Conservation (phyloP, 1,140 invertebrate species). For the Drosophila yakuba region DNA sequence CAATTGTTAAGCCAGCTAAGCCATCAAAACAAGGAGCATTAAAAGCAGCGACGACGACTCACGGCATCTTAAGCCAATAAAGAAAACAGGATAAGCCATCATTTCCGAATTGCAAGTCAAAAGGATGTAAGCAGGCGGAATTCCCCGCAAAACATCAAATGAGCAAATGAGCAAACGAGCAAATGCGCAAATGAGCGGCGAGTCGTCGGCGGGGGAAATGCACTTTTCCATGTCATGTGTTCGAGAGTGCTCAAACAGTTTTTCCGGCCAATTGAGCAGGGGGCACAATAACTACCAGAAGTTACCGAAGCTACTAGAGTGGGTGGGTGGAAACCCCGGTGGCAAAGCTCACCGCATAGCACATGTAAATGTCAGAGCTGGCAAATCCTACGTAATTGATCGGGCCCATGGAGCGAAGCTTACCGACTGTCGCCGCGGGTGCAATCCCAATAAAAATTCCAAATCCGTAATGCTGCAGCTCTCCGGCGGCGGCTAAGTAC, state of each 20-base stretch:
- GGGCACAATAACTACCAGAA: slow-evolving; percentile 29
- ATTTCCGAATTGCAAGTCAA: slow-evolving; percentile 83
- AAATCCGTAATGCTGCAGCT: slow-evolving; percentile 51
- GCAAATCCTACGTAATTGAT: slow-evolving; percentile 79
- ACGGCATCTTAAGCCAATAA: slow-evolving; percentile 75
- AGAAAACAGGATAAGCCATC: slow-evolving; percentile 81
- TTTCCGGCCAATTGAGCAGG: slow-evolving; percentile 75
- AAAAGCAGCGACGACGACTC: slow-evolving; percentile 35
- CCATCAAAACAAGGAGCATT: slow-evolving; percentile 65
- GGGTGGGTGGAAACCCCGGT: slow-evolving; percentile 38
- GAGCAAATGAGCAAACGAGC: slow-evolving; percentile 17
- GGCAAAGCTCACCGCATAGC: slow-evolving; percentile 66
- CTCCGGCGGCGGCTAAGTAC: slow-evolving; percentile 64
- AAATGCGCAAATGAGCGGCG: slow-evolving; percentile 2
- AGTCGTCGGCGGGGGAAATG: slow-evolving; percentile 24
- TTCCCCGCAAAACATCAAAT: slow-evolving; percentile 61
- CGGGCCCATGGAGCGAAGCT: slow-evolving; percentile 73
- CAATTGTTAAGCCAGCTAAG: slow-evolving; percentile 70
- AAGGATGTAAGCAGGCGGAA: slow-evolving; percentile 81
- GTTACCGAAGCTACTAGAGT: background rate
- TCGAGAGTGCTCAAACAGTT: slow-evolving; percentile 75
- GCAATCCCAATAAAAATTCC: slow-evolving; percentile 71
- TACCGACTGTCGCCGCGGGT: slow-evolving; percentile 78
- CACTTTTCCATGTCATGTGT: slow-evolving; percentile 73
- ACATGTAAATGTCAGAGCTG: slow-evolving; percentile 74